phyloP scores from a whole-genome alignment of 2,888 invertebrate species.

The Spialia ferax region DNA sequence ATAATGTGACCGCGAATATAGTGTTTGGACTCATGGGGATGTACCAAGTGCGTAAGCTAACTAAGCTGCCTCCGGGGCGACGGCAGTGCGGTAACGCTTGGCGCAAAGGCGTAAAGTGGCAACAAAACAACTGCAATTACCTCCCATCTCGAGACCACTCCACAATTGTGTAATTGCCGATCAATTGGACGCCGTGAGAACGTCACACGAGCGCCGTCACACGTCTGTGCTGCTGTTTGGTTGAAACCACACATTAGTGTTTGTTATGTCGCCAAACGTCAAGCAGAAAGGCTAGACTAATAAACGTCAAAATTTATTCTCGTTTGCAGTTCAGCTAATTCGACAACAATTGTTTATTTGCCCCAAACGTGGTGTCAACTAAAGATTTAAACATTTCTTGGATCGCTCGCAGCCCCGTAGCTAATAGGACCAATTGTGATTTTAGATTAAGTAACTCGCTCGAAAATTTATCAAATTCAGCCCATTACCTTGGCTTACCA shows the following conservation, averaged over 20 bases:
- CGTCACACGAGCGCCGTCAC: conserved; percentile 34
- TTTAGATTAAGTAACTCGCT: no score
- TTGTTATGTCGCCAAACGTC: neutral
- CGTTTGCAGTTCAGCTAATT: no score
- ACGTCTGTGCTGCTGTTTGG: conserved; percentile 11
- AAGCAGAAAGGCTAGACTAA: no score
- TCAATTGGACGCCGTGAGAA: conserved; percentile 57
- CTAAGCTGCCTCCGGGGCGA: neutral
- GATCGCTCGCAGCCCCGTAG: no score
- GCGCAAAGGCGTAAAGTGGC: conserved; percentile 48
- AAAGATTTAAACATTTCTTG: no score
- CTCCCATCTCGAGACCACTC: conserved; percentile 34
- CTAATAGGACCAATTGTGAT: no score
- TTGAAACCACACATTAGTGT: neutral
- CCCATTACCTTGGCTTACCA: no score
- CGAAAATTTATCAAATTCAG: no score
- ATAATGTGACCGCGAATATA: no score
- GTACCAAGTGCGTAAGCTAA: neutral
- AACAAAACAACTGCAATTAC: conserved; percentile 43
- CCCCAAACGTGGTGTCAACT: no score
- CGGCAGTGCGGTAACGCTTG: conserved; percentile 34
- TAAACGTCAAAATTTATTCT: no score
- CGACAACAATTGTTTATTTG: no score
- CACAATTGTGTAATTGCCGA: conserved; percentile 76
- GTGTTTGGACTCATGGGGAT: neutral